These are phyloP conservation scores for Tineola bisselliella DNA, from an alignment of 2,888 invertebrate genomes.

Conservation along the genomic window DNA sequence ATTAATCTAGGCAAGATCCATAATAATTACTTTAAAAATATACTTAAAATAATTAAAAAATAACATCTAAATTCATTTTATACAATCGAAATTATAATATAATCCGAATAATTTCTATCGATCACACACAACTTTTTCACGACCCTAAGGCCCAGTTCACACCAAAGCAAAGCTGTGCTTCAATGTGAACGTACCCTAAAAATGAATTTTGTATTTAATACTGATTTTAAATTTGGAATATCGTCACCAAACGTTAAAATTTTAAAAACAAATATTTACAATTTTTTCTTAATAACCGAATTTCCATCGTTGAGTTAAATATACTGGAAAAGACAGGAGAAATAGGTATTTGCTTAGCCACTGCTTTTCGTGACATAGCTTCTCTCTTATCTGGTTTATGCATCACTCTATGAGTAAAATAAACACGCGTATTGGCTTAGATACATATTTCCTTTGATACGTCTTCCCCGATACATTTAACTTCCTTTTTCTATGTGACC, in stretches of 20 bases:
- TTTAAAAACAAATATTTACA: neutral
- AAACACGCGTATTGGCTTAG: no score
- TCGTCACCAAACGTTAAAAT: constrained; percentile 41
- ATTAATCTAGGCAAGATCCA: constrained; percentile 62
- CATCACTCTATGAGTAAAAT: no score
- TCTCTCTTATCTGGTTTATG: no score
- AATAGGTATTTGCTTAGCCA: no score
- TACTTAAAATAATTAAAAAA: constrained; percentile 21
- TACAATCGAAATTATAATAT: neutral
- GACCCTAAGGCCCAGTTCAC: constrained; percentile 48
- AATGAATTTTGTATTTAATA: constrained; percentile 65
- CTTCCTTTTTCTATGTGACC: constrained; percentile 41
- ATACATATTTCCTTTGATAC: no score
- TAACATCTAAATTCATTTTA: neutral
- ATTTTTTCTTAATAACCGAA: neutral
- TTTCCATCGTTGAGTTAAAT: no score
- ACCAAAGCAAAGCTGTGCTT: no score
- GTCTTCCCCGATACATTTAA: no score
- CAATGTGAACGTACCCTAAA: constrained; percentile 21
- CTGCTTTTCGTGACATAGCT: no score
- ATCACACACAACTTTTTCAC: constrained; percentile 67
- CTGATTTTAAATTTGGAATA: constrained; percentile 65
- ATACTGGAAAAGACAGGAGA: no score
- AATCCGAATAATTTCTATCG: constrained; percentile 41
- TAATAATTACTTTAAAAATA: constrained; percentile 20